phyloP scores from a whole-genome alignment of 2,797 vertebrate genomes.

The Gobio occitaniae region DNA sequence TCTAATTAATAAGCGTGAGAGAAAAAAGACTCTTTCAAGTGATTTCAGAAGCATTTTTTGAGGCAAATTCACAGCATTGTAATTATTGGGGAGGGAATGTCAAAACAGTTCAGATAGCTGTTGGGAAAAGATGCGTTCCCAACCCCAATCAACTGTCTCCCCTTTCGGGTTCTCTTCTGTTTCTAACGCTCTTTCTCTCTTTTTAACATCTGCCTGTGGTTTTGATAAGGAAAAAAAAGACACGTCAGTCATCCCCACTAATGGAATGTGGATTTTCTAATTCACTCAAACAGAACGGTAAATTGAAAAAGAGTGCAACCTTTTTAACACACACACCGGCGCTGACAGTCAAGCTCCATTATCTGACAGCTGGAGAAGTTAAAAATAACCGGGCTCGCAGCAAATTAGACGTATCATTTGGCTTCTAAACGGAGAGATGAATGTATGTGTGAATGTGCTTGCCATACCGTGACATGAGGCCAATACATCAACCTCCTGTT shows the following conservation, averaged over 20 bases:
- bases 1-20: conserved; percentile 67
- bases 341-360: conserved; percentile 82
- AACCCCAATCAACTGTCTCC: conserved; percentile 66
- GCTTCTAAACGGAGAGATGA: conserved; percentile 85
- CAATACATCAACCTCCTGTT: conserved; percentile 80
- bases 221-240: conserved; percentile 75
- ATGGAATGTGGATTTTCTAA: conserved; percentile 80
- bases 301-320: conserved; percentile 82
- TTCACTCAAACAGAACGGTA: conserved; percentile 79
- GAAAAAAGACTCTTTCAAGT: conserved; percentile 58
- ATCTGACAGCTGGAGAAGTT: conserved; percentile 86
- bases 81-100: conserved; percentile 65
- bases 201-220: conserved; percentile 66
- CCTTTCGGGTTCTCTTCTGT: conserved; percentile 24
- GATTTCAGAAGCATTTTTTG: conserved; percentile 64
- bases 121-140: conserved; percentile 72
- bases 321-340: conserved; percentile 74
- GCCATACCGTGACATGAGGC: conserved; percentile 78
- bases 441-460: conserved; percentile 83
- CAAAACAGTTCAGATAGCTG: conserved; percentile 69
- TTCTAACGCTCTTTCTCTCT: not conserved
- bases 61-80: conserved; percentile 55
- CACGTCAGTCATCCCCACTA: conserved; percentile 79
- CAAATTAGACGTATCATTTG: conserved; percentile 87
- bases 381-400: conserved; percentile 84